These are phyloP conservation scores for Drosophila navojoa DNA, from an alignment of 1,140 invertebrate species.

Conservation along the genomic window DNA sequence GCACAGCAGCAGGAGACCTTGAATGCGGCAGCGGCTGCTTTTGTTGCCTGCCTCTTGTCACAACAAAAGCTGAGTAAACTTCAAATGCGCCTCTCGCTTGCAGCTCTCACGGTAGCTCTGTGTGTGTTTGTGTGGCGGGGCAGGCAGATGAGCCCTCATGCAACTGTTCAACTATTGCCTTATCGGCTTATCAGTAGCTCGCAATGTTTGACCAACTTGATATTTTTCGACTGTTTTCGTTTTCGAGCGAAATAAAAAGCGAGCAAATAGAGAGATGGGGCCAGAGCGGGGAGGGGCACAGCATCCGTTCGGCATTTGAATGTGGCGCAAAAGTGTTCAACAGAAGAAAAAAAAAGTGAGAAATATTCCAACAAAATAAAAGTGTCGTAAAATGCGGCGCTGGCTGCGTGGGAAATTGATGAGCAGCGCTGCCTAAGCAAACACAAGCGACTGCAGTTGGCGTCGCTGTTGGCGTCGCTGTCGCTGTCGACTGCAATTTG, in stretches of 20 bases:
- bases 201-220: constrained; percentile 61
- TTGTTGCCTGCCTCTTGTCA: constrained; percentile 11
- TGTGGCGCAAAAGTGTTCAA: constrained; percentile 32
- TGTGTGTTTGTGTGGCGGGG: not conserved
- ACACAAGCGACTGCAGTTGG: constrained; percentile 31
- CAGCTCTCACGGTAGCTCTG: constrained; percentile 63
- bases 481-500: constrained; percentile 55
- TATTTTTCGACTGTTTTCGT: constrained; percentile 30
- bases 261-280: constrained; percentile 39
- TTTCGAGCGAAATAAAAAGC: constrained; percentile 55
- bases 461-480: not conserved
- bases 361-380: constrained; percentile 47
- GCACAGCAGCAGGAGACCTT: constrained; percentile 17
- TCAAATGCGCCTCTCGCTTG: constrained; percentile 40
- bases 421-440: constrained; percentile 66
- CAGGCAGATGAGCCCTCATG: not conserved
- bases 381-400: constrained; percentile 64
- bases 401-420: constrained; percentile 72
- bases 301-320: constrained; percentile 70
- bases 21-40: constrained; percentile 6
- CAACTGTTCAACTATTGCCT: constrained; percentile 43
- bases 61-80: constrained; percentile 67
- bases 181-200: constrained; percentile 59
- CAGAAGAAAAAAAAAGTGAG: constrained; percentile 30
- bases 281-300: not conserved